Conservation (phyloP, 2,113 vertebrate species). For the Phalacrocorax aristotelis region DNA sequence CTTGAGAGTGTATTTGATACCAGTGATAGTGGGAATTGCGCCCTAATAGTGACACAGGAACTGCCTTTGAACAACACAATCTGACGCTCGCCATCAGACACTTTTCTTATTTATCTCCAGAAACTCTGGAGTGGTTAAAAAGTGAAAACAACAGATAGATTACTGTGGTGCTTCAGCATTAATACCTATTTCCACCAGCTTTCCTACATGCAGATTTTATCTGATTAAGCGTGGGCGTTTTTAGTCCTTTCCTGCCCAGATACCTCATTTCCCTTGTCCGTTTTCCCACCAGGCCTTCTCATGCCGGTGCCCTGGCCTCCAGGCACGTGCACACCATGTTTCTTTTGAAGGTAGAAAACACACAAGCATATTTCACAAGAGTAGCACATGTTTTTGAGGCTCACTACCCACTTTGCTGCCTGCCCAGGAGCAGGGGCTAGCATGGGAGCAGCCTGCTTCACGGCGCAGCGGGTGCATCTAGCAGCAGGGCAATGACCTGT, state of each 20-base stretch:
- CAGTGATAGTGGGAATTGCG: neutral
- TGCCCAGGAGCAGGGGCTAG: neutral
- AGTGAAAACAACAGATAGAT: neutral
- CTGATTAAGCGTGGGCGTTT: neutral
- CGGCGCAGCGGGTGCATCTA: neutral
- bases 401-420: neutral
- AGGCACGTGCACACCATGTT: neutral
- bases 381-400: neutral
- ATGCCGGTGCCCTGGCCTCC: neutral
- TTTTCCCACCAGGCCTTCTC: neutral
- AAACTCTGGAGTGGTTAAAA: neutral
- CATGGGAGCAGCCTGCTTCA: neutral
- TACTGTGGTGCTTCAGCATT: neutral
- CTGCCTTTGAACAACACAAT: neutral
- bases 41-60: neutral
- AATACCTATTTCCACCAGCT: neutral
- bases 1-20: neutral
- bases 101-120: neutral
- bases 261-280: neutral
- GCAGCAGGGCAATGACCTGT: neutral
- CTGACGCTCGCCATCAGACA: neutral
- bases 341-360: neutral
- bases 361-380: neutral
- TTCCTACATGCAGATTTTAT: neutral
- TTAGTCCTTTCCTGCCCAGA: neutral